phyloP scores from a whole-genome alignment of 2,888 invertebrate genomes.

The Lapara coniferarum region DNA sequence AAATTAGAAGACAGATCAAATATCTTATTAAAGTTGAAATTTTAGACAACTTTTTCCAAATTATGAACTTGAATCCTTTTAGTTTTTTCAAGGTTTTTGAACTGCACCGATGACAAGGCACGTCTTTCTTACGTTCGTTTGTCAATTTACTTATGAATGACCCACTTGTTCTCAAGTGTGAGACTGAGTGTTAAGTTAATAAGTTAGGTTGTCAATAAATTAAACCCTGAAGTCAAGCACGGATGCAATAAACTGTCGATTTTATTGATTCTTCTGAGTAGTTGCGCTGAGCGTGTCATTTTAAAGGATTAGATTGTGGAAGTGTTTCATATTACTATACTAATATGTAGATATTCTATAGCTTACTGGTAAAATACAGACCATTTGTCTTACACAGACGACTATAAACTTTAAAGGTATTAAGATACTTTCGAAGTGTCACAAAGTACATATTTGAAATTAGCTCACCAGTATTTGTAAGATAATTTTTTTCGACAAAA shows the following conservation, averaged over 20 bases:
- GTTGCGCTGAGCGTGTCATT: slow-evolving; percentile 42
- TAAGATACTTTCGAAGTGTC: too few species aligned
- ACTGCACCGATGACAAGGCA: slow-evolving; percentile 53
- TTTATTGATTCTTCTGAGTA: slow-evolving; percentile 74
- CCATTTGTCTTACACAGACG: too few species aligned
- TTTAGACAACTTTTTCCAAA: not conserved
- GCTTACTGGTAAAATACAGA: too few species aligned
- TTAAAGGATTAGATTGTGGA: not conserved
- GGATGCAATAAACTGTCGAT: slow-evolving; percentile 71
- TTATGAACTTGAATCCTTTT: not conserved
- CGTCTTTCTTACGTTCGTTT: slow-evolving; percentile 49
- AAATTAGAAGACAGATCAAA: not conserved
- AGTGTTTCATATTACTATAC: not conserved
- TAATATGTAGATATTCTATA: too few species aligned
- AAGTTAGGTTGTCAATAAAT: slow-evolving; percentile 64
- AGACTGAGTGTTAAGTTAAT: slow-evolving; percentile 57
- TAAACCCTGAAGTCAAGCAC: slow-evolving; percentile 61
- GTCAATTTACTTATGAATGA: slow-evolving; percentile 57
- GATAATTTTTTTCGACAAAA: too few species aligned
- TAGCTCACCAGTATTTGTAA: too few species aligned
- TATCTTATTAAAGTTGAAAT: not conserved
- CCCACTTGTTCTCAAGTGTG: slow-evolving; percentile 69
- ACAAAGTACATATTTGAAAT: too few species aligned
- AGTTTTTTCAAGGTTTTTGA: slow-evolving; percentile 27
- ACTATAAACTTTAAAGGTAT: too few species aligned